Conservation (phyloP, 1,140 invertebrate species). For the Rhagoletis pomonella region DNA sequence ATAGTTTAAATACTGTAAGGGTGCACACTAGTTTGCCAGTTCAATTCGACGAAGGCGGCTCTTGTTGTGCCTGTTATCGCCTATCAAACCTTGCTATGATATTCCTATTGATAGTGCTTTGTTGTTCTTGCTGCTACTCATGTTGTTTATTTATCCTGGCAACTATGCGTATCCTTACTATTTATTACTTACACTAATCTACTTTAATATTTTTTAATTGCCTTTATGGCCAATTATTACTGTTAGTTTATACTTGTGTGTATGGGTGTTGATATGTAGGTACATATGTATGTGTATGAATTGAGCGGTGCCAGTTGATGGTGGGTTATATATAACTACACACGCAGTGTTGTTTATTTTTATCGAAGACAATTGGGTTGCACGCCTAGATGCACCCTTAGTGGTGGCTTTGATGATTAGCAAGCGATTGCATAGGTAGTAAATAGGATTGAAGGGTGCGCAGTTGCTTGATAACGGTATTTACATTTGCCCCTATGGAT, state of each 20-base stretch:
- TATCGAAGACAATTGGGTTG: background rate
- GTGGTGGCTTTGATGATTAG: background rate
- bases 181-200: constrained; percentile 45
- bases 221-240: constrained; percentile 43
- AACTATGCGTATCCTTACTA: background rate
- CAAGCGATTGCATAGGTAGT: background rate
- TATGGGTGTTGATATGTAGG: background rate
- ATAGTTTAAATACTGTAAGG: background rate
- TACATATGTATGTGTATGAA: no score
- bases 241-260: background rate
- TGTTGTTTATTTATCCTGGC: constrained; percentile 3
- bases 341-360: background rate
- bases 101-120: constrained; percentile 43
- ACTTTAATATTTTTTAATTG: constrained; percentile 50
- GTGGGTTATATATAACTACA: constrained; percentile 30
- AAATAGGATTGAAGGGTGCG: background rate
- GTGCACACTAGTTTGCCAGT: constrained; percentile 27
- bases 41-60: background rate
- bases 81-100: background rate
- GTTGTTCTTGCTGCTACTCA: background rate
- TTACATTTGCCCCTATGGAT: constrained; percentile 32
- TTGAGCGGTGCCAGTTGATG: background rate
- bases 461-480: constrained; percentile 33
- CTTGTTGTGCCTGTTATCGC: background rate
- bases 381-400: constrained; percentile 48